phyloP scores from a whole-genome alignment of 2,797 vertebrate species.

The Triplophysa yarkandensis region DNA sequence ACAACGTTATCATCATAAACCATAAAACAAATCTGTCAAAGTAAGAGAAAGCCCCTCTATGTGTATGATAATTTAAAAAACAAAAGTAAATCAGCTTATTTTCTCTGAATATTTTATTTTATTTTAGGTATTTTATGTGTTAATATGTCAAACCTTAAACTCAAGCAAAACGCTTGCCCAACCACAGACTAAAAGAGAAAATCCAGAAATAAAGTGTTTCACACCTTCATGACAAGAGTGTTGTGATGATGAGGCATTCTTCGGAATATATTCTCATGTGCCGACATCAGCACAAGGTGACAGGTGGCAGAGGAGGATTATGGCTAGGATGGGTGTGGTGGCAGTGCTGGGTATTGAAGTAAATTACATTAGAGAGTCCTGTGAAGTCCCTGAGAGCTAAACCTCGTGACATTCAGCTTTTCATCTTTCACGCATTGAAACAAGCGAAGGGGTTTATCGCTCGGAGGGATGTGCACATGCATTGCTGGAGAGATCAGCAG shows the following conservation, averaged over 20 bases:
- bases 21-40: too few species aligned
- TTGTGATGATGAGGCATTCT: slow-evolving; percentile 39
- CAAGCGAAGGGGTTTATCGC: slow-evolving; percentile 33
- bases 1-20: too few species aligned
- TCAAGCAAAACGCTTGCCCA: not conserved
- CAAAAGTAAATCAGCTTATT: too few species aligned
- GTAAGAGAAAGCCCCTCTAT: too few species aligned
- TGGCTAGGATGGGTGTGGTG: slow-evolving; percentile 37
- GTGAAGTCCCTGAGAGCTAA: slow-evolving; percentile 38
- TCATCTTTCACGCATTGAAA: slow-evolving; percentile 44
- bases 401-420: slow-evolving; percentile 40
- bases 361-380: slow-evolving; percentile 50
- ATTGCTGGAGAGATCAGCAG: not conserved
- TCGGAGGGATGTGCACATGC: slow-evolving; percentile 4
- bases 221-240: slow-evolving; percentile 37
- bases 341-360: slow-evolving; percentile 49
- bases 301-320: slow-evolving; percentile 37
- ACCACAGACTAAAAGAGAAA: not conserved
- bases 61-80: too few species aligned
- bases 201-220: slow-evolving; percentile 38
- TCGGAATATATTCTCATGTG: slow-evolving; percentile 45
- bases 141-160: slow-evolving; percentile 6
- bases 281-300: not conserved
- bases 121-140: too few species aligned
- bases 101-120: too few species aligned